Evolutionary conservation across 2,797 vertebrate species (phyloP).

Genomic region (Lithobates pipiens): DNA sequence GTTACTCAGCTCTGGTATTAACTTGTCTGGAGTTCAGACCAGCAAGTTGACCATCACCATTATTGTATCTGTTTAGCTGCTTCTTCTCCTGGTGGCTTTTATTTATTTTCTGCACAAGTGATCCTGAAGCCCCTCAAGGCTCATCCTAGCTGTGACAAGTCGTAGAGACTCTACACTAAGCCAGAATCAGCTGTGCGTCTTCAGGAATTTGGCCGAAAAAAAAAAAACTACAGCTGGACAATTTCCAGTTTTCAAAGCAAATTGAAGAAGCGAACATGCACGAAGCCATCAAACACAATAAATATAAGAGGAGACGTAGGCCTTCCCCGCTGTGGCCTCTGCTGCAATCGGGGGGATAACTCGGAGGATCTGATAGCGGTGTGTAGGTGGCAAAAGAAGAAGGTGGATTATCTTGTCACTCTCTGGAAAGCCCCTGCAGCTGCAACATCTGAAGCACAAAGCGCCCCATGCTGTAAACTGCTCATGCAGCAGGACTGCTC

Average conservation of each 20-base stretch:
- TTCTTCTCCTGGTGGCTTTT: background rate
- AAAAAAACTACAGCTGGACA: slow-evolving; percentile 35
- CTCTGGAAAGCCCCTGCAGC: slow-evolving; percentile 67
- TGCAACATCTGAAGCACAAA: slow-evolving; percentile 66
- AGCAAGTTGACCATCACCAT: too few relatives aligned
- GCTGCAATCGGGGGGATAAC: slow-evolving; percentile 20
- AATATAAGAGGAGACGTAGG: slow-evolving; percentile 40
- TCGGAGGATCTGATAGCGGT: background rate
- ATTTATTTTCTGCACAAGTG: slow-evolving; percentile 9
- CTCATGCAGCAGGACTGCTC: slow-evolving; percentile 76
- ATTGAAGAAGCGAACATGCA: slow-evolving; percentile 27
- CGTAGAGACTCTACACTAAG: slow-evolving; percentile 4
- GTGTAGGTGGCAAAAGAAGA: slow-evolving; percentile 29
- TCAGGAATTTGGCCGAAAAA: background rate
- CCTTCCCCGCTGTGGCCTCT: slow-evolving; percentile 21
- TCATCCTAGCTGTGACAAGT: background rate
- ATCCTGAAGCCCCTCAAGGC: background rate
- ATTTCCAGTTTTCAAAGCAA: slow-evolving; percentile 38
- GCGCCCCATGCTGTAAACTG: slow-evolving; percentile 70
- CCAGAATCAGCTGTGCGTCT: background rate
- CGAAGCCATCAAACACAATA: slow-evolving; percentile 18
- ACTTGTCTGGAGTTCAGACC: too few relatives aligned
- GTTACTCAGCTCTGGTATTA: too few relatives aligned
- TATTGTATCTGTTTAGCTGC: background rate
- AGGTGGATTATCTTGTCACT: slow-evolving; percentile 59